These are phyloP conservation scores for Nebria salina DNA, from an alignment of 2,888 invertebrate species.

Conservation along the genomic window DNA sequence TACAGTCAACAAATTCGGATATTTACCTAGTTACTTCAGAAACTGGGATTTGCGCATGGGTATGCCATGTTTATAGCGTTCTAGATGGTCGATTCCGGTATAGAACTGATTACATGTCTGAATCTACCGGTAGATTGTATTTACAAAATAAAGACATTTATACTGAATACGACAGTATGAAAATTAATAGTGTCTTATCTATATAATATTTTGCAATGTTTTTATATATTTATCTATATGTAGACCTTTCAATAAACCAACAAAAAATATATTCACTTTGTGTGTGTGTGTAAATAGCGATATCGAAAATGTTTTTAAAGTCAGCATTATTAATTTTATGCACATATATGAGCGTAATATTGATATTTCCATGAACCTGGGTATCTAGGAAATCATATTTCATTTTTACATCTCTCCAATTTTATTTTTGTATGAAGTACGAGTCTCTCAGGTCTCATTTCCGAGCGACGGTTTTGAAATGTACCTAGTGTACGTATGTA, in stretches of 20 bases:
- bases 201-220: too few relatives aligned
- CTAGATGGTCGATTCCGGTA: background rate
- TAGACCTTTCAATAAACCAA: background rate
- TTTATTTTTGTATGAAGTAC: conserved; percentile 16
- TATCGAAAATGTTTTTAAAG: background rate
- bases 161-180: too few relatives aligned
- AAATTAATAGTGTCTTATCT: too few relatives aligned
- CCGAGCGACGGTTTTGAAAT: background rate
- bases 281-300: background rate
- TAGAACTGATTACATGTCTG: background rate
- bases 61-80: background rate
- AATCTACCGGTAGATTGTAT: too few relatives aligned
- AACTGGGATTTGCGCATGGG: background rate
- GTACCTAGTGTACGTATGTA: conserved; percentile 3
- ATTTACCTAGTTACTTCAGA: background rate
- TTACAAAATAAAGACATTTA: too few relatives aligned
- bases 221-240: background rate
- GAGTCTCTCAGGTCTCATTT: conserved; percentile 17
- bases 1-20: background rate
- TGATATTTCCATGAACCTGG: conserved; percentile 6
- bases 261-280: background rate
- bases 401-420: conserved; percentile 8
- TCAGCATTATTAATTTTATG: background rate
- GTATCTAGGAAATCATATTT: conserved; percentile 6
- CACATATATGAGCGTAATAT: background rate